phyloP scores from a whole-genome alignment of 1,140 invertebrate genomes.

The Cyclargus thomasi region DNA sequence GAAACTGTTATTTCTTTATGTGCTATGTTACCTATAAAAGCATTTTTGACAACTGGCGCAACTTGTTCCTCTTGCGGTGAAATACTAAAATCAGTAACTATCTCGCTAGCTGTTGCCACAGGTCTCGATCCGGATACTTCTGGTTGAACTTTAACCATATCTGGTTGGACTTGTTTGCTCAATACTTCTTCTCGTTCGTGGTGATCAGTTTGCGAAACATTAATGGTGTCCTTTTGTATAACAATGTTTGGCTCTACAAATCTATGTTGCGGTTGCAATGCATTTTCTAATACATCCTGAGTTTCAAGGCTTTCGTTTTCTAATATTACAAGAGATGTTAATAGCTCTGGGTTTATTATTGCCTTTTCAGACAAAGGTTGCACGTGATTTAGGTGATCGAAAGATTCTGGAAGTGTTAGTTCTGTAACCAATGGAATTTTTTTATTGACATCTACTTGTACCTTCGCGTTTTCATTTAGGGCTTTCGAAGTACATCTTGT shows the following conservation, averaged over 20 bases:
- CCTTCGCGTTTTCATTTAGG: constrained; percentile 36
- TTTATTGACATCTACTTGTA: constrained; percentile 45
- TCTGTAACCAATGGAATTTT: constrained; percentile 52
- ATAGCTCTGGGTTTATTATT: constrained; percentile 34
- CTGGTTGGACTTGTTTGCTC: constrained; percentile 19
- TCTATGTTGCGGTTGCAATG: constrained; percentile 37
- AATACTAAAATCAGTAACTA: constrained; percentile 39
- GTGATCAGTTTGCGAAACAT: constrained; percentile 44
- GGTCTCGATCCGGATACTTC: constrained; percentile 37
- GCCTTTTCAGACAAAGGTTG: constrained; percentile 39
- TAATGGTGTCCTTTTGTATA: constrained; percentile 37
- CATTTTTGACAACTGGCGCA: constrained; percentile 30
- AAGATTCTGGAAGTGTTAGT: constrained; percentile 40
- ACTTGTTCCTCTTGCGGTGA: constrained; percentile 30
- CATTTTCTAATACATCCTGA: constrained; percentile 38
- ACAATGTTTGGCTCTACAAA: constrained; percentile 38
- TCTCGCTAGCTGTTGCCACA: constrained; percentile 49
- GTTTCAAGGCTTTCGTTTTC: constrained; percentile 51
- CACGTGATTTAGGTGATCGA: constrained; percentile 31
- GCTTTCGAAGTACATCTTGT: constrained; percentile 18
- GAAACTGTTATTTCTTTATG: constrained; percentile 51
- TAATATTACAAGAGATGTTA: constrained; percentile 42
- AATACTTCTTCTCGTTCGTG: constrained; percentile 58
- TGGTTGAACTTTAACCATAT: constrained; percentile 34
- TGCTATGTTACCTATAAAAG: constrained; percentile 42